Evolutionary conservation across 2,888 invertebrate genomes (phyloP), one percentile per base, ranked within the genome.

Genomic region (Gonocerus acuteangulatus): DNA sequence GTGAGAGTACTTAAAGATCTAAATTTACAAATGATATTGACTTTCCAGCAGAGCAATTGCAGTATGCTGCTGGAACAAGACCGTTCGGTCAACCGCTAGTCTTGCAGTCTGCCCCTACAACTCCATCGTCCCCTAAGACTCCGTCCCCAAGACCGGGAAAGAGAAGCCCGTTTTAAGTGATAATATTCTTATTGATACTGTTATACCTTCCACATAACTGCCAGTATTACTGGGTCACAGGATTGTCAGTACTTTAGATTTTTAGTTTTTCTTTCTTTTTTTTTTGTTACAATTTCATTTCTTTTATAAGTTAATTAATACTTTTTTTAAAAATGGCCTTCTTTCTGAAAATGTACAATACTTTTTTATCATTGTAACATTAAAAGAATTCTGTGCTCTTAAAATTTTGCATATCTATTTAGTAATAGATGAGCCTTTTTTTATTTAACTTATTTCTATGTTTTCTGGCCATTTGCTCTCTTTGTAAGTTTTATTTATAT

Each of bases 41-140:
- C 52, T 56, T 52, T 54, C 57, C 68, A 69, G 63, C 69, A 67
- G 71, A 70, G 66, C 67, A 69, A 56, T 62, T 68, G 49, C 68
- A 67, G 61, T 76, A 76, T 73, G 77, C 77, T 72, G 78, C 80
- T 67, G 80, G 80, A 69, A 81, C 81, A 69, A 80, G 86, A 75
- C 83, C 86, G 66, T 86, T 86, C 73, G 89, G 89, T 72, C 87
- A 89, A 74, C 89, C 89, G 65, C 78, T 89, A 75, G 84, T 86
- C 79, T 79, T 76, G 66, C 73, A 74, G 69, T 69, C 70, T 57
- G 52, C 61, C 3, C 36, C 59, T 13, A 47, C 27, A n/a, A 23
- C 34, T 22, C 54, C 54, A 15, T 48, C 60, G 3, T 39, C 39
- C 13, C 58, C 58, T 32, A 45, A 57, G 15, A 63, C 63, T 18